Conservation (phyloP, 2,113 vertebrate species). For the Plecotus auritus region DNA sequence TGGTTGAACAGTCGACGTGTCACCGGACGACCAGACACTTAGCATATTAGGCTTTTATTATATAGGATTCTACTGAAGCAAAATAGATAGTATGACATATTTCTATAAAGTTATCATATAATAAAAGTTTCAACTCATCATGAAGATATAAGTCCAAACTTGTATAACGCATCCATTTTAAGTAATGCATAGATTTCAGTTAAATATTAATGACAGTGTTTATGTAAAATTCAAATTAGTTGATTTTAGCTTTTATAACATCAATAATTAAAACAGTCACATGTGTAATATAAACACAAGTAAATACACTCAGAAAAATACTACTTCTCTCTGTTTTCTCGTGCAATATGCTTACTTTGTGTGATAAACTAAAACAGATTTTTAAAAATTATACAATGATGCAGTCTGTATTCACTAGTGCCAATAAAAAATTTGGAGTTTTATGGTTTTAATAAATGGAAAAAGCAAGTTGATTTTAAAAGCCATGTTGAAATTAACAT, state of each 20-base stretch:
- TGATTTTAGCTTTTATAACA: conserved; percentile 44
- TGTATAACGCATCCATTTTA: conserved; percentile 10
- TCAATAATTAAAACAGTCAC: conserved; percentile 1
- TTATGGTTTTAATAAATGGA: conserved; percentile 34
- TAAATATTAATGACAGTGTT: conserved; percentile 49
- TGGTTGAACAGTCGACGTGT: too few species aligned
- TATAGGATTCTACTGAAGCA: background rate
- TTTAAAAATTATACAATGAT: background rate
- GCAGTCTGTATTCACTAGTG: background rate
- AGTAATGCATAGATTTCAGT: conserved; percentile 50
- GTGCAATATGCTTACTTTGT: conserved; percentile 2
- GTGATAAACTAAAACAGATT: background rate
- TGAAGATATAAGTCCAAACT: background rate
- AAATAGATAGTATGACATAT: background rate
- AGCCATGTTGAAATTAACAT: background rate
- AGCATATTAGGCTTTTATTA: too few species aligned
- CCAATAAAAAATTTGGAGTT: background rate
- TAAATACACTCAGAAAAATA: conserved; percentile 35
- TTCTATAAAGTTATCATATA: background rate
- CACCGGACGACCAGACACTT: too few species aligned
- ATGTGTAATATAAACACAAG: background rate
- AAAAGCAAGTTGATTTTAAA: background rate
- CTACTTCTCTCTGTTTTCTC: background rate
- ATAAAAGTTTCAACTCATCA: background rate
- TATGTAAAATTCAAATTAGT: conserved; percentile 45